Evolutionary conservation across 2,113 vertebrate species (phyloP), one percentile per base, ranked within the genome.

Genomic region (Perca flavescens): DNA sequence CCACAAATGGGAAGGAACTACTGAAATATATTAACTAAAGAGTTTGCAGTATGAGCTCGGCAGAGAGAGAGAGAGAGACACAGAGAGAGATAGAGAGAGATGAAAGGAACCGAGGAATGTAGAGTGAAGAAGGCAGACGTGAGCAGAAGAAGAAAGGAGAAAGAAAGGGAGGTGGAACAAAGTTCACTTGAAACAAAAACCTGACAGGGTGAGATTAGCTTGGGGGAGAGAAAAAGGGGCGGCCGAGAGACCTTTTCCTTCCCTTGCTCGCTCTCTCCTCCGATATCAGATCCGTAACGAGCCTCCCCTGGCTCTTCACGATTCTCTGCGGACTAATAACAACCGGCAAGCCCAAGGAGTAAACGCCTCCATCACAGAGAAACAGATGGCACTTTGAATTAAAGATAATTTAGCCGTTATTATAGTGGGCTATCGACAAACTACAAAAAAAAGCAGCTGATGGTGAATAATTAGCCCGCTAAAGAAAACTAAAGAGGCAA

Each of bases 371-470:
- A 19, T 77, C 73, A 63, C 14, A 47, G 50, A 43, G 12, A 71
- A 86, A 81, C 80, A 81, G 69, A 74, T 73, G 74, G 53, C 50
- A 54, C 80, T 74, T 77, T 34, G 34, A 80, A 61, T 61, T 47
- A 74, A 9, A 34, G 58, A 89, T 70, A 73, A 84, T 75, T 80
- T 67, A 58, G 77, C 64, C 6, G 73, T 69, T 80, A 77, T 77
- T 77, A 76, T 43, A 81, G 61, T 43, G 64, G 15, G 68, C 70
- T 66, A 22, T 69, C 14, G 40, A 82, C 77, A 82, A 79, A 79
- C n/a, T 62, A n/a, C 25, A 50, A 50, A 69, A 50, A 69, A 72
- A 77, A 63, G 70, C 74, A 56, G 69, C 79, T 87, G 62, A 77
- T 70, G 76, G 76, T 14, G 75, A 73, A 73, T 76, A 83, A 77